Conservation (phyloP, 2,888 invertebrate genomes). For the Villa cingulata region DNA sequence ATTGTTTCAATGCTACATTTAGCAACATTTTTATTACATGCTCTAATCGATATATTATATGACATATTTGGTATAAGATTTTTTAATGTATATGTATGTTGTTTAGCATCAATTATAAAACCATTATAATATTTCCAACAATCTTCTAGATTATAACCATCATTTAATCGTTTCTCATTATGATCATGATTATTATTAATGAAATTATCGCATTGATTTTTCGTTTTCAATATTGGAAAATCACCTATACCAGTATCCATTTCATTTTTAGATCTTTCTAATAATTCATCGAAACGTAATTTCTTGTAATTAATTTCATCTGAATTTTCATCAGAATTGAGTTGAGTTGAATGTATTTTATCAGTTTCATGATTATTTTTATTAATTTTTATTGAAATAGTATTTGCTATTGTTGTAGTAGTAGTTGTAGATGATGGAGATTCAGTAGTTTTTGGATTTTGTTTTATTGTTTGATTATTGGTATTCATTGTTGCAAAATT, state of each 20-base stretch:
- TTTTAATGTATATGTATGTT: conserved; percentile 17
- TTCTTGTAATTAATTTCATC: neutral
- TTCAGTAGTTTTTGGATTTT: too few species aligned
- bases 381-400: too few species aligned
- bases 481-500: too few species aligned
- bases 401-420: too few species aligned
- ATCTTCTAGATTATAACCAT: neutral
- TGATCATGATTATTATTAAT: too few species aligned
- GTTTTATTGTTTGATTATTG: too few species aligned
- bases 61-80: conserved; percentile 16
- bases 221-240: conserved; percentile 14
- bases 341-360: too few species aligned
- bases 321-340: neutral
- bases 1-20: neutral
- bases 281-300: conserved; percentile 6
- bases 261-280: conserved; percentile 9
- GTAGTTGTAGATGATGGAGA: too few species aligned
- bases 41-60: conserved; percentile 25
- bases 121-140: conserved; percentile 11
- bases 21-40: conserved; percentile 19
- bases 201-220: neutral
- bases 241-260: conserved; percentile 20
- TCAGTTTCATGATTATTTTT: too few species aligned
- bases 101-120: conserved; percentile 16
- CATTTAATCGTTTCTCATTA: neutral